Percentiles rank a stretch among this genome's conserved stretches.
Conservation (phyloP, 2,888 invertebrate genomes). For the Rhaphigaster nebulosa region DNA sequence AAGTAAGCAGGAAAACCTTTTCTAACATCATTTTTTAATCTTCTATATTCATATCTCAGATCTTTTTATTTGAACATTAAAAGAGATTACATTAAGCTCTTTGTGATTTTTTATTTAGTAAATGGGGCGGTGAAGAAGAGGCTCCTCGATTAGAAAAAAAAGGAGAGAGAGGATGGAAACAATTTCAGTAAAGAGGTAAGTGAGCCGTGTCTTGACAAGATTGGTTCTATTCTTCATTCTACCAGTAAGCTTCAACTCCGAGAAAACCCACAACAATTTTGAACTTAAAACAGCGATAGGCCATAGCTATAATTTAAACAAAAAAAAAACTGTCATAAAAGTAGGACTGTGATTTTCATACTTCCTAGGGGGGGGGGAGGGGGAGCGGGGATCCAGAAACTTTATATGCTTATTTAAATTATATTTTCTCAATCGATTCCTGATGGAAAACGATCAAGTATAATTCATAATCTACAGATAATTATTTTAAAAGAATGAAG, state of each 20-base stretch:
- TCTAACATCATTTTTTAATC: background rate
- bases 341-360: background rate
- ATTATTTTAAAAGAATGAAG: too few relatives aligned
- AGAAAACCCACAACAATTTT: background rate
- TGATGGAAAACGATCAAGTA: too few relatives aligned
- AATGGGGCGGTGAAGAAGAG: background rate
- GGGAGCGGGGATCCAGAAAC: too few relatives aligned
- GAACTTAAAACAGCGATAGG: background rate
- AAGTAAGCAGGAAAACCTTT: background rate
- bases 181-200: slow-evolving; percentile 13
- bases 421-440: too few relatives aligned
- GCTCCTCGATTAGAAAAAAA: background rate
- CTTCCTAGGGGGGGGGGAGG: background rate
- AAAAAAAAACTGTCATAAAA: background rate
- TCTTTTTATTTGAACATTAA: background rate
- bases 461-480: too few relatives aligned
- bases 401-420: too few relatives aligned
- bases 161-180: background rate
- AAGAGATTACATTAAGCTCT: background rate
- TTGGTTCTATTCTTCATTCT: slow-evolving; percentile 15
- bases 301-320: background rate
- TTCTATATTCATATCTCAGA: background rate
- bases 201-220: slow-evolving; percentile 10
- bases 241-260: background rate
- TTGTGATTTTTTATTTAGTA: background rate